Percentiles rank a stretch among this genome's conserved stretches.
Conservation (phyloP, 2,797 vertebrate species). For the Cryptoprocta ferox region DNA sequence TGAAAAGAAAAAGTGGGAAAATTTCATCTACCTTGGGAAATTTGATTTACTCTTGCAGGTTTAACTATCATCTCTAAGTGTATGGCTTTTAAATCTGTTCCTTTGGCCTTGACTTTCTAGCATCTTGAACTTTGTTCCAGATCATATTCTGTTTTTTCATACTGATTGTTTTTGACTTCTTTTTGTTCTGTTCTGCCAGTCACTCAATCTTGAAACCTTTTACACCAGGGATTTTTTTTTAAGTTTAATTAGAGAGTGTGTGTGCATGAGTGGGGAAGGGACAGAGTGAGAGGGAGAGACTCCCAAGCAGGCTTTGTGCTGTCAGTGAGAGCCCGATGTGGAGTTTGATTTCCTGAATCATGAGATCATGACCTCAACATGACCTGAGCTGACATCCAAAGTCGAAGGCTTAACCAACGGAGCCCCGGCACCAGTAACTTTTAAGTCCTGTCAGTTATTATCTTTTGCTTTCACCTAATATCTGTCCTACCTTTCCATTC, state of each 20-base stretch:
- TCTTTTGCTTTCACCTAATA: neutral
- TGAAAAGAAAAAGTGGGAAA: neutral
- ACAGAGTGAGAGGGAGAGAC: too few relatives aligned
- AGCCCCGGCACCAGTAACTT: neutral
- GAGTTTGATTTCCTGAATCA: too few relatives aligned
- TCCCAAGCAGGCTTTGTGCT: too few relatives aligned
- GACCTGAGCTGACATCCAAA: too few relatives aligned
- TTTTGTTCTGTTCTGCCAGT: neutral
- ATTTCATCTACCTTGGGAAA: neutral
- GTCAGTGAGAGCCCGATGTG: too few relatives aligned
- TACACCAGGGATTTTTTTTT: neutral
- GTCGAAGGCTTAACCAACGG: too few relatives aligned
- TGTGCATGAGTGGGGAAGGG: too few relatives aligned
- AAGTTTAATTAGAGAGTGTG: too few relatives aligned
- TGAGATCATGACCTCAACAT: too few relatives aligned
- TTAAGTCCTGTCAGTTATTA: neutral
- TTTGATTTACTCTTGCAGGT: neutral
- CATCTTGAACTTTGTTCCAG: neutral
- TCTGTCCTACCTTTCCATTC: neutral
- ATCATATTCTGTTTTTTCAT: neutral
- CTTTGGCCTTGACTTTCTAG: neutral
- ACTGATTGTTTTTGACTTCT: neutral
- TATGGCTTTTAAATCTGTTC: neutral
- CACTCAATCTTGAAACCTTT: neutral
- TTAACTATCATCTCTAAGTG: neutral